phyloP scores from a whole-genome alignment of 2,888 invertebrate species.

The Cryptocephalus primarius region DNA sequence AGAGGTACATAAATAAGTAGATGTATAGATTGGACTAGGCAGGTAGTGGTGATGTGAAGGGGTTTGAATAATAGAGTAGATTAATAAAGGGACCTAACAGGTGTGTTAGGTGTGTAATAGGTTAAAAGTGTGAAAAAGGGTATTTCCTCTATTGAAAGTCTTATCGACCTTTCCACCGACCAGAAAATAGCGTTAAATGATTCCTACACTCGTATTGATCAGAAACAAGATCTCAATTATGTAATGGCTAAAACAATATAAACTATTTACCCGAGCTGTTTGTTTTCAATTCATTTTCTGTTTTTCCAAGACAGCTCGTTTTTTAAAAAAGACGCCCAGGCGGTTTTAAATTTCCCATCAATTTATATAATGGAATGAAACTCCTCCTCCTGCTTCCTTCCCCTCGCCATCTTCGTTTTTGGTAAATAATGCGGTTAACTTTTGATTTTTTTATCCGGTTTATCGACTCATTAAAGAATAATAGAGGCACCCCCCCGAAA shows the following conservation, averaged over 20 bases:
- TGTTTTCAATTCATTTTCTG: slow-evolving; percentile 4
- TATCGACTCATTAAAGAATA: not conserved
- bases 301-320: not conserved
- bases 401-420: not conserved
- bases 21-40: too few relatives aligned
- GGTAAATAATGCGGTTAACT: not conserved
- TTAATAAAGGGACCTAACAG: too few relatives aligned
- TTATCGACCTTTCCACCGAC: too few relatives aligned
- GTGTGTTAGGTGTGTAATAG: too few relatives aligned
- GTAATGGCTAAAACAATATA: slow-evolving; percentile 7
- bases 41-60: too few relatives aligned
- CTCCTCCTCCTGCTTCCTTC: not conserved
- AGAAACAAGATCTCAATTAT: not conserved
- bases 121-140: too few relatives aligned
- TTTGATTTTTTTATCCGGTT: not conserved
- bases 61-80: too few relatives aligned
- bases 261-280: slow-evolving; percentile 4
- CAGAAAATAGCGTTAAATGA: too few relatives aligned
- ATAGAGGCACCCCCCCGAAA: slow-evolving; percentile 6
- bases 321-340: not conserved
- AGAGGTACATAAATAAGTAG: too few relatives aligned
- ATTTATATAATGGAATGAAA: slow-evolving; percentile 6
- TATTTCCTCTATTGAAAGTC: too few relatives aligned
- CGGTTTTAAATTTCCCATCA: slow-evolving; percentile 6
- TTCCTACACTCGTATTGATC: too few relatives aligned